phyloP scores from a whole-genome alignment of 2,888 invertebrate genomes.

The Cistogaster globosa region DNA sequence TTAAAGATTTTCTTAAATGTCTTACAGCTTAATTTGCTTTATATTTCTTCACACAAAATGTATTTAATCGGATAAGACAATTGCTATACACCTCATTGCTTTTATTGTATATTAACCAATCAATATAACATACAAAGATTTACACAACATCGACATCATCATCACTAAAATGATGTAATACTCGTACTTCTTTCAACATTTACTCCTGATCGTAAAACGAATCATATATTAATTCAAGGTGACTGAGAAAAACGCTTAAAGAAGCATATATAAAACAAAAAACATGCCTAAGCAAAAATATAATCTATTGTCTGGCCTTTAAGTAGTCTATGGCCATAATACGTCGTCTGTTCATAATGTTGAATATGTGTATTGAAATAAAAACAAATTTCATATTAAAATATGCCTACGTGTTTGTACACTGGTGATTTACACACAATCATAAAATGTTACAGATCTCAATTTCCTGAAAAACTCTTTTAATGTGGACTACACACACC shows the following conservation, averaged over 20 bases:
- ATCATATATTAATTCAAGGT: conserved; percentile 48
- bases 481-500: conserved; percentile 59
- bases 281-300: conserved; percentile 20
- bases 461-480: conserved; percentile 59
- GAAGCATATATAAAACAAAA: conserved; percentile 12
- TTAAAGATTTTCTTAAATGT: too few species aligned
- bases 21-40: too few species aligned
- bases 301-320: conserved; percentile 12
- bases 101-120: conserved; percentile 78
- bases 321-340: conserved; percentile 35
- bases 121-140: conserved; percentile 9
- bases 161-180: conserved; percentile 8
- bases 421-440: conserved; percentile 37
- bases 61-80: conserved; percentile 67
- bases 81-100: conserved; percentile 80
- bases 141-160: conserved; percentile 24
- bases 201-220: conserved; percentile 13
- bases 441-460: conserved; percentile 58
- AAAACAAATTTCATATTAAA: conserved; percentile 32
- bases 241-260: conserved; percentile 46
- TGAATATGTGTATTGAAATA: conserved; percentile 22
- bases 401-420: conserved; percentile 3
- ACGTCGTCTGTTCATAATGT: background rate
- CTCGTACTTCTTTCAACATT: too few species aligned
- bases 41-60: conserved; percentile 39